These are phyloP conservation scores for Caradrina kadenii DNA, from an alignment of 2,888 invertebrate species.

Conservation along the genomic window DNA sequence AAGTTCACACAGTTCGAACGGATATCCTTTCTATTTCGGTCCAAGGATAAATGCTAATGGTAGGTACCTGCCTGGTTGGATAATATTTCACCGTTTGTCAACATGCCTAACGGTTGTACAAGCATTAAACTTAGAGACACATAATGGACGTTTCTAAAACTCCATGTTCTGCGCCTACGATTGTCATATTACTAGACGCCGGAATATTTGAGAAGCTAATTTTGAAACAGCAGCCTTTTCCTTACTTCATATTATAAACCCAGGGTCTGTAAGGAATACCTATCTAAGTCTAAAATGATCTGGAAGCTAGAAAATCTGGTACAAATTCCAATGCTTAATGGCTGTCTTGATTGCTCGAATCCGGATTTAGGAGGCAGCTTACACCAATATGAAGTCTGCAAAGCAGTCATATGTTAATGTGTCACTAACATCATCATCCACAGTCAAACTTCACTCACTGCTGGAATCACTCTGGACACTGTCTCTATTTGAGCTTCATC, in stretches of 20 bases:
- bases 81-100: slow-evolving; percentile 80
- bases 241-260: neutral
- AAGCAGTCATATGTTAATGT: no score
- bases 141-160: slow-evolving; percentile 55
- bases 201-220: slow-evolving; percentile 7
- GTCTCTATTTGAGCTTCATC: no score
- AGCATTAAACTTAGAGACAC: slow-evolving; percentile 59
- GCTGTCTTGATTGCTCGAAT: no score
- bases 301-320: neutral
- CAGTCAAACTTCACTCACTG: no score
- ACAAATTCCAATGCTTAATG: no score
- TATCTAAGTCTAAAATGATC: neutral
- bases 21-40: slow-evolving; percentile 88
- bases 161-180: slow-evolving; percentile 48
- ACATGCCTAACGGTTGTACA: slow-evolving; percentile 64
- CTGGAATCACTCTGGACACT: no score
- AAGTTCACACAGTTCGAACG: slow-evolving; percentile 81
- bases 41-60: slow-evolving; percentile 86
- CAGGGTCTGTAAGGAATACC: neutral
- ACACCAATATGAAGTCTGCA: no score
- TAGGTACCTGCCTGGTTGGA: slow-evolving; percentile 75
- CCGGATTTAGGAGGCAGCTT: no score
- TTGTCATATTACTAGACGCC: slow-evolving; percentile 24
- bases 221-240: slow-evolving; percentile 9
- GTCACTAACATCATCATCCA: no score